Evolutionary conservation across 2,797 vertebrate species (phyloP).

Genomic region (Heteromormyrus szaboi): DNA sequence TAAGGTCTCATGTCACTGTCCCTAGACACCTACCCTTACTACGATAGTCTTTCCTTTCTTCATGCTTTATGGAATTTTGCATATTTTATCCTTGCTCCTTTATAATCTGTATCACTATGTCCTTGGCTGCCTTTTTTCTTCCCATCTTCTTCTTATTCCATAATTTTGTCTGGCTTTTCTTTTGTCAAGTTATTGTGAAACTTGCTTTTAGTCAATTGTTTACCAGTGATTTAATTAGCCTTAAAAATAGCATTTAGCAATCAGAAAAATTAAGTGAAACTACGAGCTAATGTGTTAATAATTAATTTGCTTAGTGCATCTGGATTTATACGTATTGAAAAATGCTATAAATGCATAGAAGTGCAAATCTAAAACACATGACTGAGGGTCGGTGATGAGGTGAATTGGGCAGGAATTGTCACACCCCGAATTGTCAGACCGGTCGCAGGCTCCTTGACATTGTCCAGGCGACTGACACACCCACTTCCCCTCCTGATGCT

Average conservation of each 20-base stretch:
- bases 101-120: not conserved
- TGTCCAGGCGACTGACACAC: not conserved
- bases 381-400: not conserved
- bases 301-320: not conserved
- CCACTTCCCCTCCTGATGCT: not conserved
- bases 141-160: not conserved
- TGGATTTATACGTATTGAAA: not conserved
- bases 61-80: not conserved
- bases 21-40: not conserved
- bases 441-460: not conserved
- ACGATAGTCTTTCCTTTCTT: not conserved
- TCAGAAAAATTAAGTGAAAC: not conserved
- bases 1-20: not conserved
- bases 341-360: not conserved
- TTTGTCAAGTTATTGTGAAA: not conserved
- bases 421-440: not conserved
- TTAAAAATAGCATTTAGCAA: not conserved
- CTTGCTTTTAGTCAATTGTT: not conserved
- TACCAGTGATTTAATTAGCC: not conserved
- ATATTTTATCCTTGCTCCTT: not conserved
- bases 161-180: not conserved
- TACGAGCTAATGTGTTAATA: not conserved
- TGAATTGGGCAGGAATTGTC: not conserved
- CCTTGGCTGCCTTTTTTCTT: not conserved
- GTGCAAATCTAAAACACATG: not conserved